Evolutionary conservation across 2,113 vertebrate species (phyloP), one percentile per base, ranked within the genome.

Genomic region (Labrus mixtus): DNA sequence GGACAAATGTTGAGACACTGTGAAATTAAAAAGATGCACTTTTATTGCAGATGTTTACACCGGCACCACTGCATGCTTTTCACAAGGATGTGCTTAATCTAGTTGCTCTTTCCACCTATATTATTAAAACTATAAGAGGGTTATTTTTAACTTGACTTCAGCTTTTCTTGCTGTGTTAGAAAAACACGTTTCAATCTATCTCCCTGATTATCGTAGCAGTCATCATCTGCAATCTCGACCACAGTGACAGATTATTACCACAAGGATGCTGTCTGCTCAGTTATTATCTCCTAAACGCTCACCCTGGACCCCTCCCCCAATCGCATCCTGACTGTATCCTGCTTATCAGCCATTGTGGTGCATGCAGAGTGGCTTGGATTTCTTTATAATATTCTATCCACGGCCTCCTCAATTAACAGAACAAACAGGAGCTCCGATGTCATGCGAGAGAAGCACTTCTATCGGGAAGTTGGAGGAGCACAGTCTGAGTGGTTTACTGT

Each of bases 401-500:
- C 70, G 71, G 76, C 90, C 86, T 85, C 89, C 83, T 88, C 76
- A 81, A 87, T 78, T 88, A 93, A 86, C 83, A 90, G 93, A 82
- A 51, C 80, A 76, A 61, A 81, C 60, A 64, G 83, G 79, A 91
- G 90, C 87, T 76, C 79, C 75, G 78, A 91, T 79, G 29, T 93
- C 91, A 84, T 62, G 57, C 77, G 76, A 89, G 81, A 91, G 88
- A 86, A 81, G 89, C 84, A 90, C 86, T 93, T 89, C 92, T 73
- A 91, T 87, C 92, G 87, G 90, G 91, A 94, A 92, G 83, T 91
- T 91, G 87, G 87, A 91, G 83, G 88, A 93, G 84, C 70, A 81
- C 69, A 46, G 81, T 87, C 87, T 80, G 80, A 85, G 87, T 91
- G 90, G 90, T 78, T 85, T 82, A 56, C 81, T 29, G 61, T 80